Base-by-base conservation (phyloP, 2,888 invertebrate genomes). In the Hanleya hanleyi region DNA sequence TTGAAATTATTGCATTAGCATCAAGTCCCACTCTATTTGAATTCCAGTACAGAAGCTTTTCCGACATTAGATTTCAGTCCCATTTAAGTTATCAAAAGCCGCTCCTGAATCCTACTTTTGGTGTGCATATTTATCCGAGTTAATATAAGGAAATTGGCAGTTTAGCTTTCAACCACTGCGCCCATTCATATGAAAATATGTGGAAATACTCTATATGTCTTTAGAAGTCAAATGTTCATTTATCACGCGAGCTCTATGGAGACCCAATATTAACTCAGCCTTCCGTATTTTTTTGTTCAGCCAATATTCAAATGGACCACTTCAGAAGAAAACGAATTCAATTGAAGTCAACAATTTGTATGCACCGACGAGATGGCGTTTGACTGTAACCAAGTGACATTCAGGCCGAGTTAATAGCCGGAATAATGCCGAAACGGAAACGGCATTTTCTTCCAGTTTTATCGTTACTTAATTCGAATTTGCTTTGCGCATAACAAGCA, bases 401-500 rank as follows among this genome's bases (percentile, higher is more conserved):
- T 57, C 32, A 32, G 57, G 57, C 29, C 57, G 32, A 29, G 22
- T 32, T 57, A 29, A 57, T 29, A 29, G 57, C 32, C 12, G 57
- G 57, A 1, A 57, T 57, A 57, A 57, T 22, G 57, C 29, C 18
- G 57, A 4, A 2, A 26, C 57, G 57, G 57, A 57, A 57, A 29
- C 32, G 32, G 57, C 32, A 57, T 57, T 57, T 57, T 57, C 57
- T 29, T 57, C 29, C 32, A 57, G 57, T 26, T 57, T 29, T 57
- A 57, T 29, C 57, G 57, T 57, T 51, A 57, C 57, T 57, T 57
- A 57, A 57, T 57, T 15, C 32, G 32, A 57, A 29, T 57, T 57
- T 57, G 57, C 57, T 57, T 47, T 57, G 4, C 57, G 57, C 57
- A 57, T 57, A 57, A 57, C 57, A 57, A 22, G 29, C 22, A 57